Conservation (phyloP, 2,888 invertebrate genomes). For the Tachystola acroxantha region DNA sequence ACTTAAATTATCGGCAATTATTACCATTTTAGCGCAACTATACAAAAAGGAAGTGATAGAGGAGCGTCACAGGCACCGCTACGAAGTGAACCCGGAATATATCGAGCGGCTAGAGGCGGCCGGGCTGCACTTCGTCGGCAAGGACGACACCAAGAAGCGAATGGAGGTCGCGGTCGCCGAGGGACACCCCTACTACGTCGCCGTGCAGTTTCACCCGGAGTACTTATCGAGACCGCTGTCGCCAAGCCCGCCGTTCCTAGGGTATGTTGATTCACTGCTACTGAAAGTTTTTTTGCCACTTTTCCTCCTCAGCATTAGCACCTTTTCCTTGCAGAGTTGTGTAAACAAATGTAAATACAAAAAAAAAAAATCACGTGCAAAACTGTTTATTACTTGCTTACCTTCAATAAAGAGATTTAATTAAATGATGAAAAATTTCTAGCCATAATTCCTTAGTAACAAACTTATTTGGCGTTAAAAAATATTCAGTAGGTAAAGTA, state of each 20-base stretch:
- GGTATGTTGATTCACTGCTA: constrained; percentile 73
- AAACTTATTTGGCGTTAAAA: too few relatives aligned
- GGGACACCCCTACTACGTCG: constrained; percentile 94
- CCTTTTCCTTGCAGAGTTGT: too few relatives aligned
- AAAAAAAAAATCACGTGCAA: too few relatives aligned
- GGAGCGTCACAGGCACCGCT: constrained; percentile 97
- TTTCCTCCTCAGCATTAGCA: too few relatives aligned
- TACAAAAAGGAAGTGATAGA: constrained; percentile 90
- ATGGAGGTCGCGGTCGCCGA: constrained; percentile 97
- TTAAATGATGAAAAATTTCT: too few relatives aligned
- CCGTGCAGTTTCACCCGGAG: constrained; percentile 99
- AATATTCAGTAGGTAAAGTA: too few relatives aligned
- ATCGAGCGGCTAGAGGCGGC: constrained; percentile 86
- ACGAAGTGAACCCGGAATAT: constrained; percentile 96
- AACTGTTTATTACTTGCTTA: too few relatives aligned
- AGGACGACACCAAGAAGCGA: constrained; percentile 87
- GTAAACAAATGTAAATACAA: too few relatives aligned
- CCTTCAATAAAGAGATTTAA: too few relatives aligned
- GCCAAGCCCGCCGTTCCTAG: constrained; percentile 97
- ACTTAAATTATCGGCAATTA: too few relatives aligned
- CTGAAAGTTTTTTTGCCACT: too few relatives aligned
- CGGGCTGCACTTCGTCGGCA: constrained; percentile 94
- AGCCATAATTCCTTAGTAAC: too few relatives aligned
- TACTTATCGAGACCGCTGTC: constrained; percentile 94
- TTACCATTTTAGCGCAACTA: constrained; percentile 82